Base-by-base conservation (phyloP, 1,140 invertebrate species). In the Drosophila yakuba region DNA sequence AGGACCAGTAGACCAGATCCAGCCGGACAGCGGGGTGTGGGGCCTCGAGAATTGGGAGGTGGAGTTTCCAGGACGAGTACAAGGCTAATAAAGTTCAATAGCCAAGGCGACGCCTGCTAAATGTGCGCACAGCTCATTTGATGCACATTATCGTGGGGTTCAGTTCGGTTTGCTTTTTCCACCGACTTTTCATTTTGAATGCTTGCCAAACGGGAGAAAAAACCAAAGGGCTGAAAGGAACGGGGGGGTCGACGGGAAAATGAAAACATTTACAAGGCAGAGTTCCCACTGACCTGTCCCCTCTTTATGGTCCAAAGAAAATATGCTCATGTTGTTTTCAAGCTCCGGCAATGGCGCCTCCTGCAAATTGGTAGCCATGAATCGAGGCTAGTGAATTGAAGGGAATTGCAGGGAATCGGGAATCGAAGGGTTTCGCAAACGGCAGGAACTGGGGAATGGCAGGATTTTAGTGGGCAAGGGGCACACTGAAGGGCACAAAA, bases 71-170 rank as follows among this genome's bases (percentile, higher is more conserved):
- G 35, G 67, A 57, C 43, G 52, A 56, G 60, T 52, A 82, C 83
- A 77, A 63, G 79, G 79, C 83, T 88, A 86, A 86, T 88, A 86
- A 82, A 86, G 83, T 86, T 86, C 83, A 88, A 86, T 86, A 88
- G 83, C 79, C 83, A 88, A 83, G 78, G 76, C 76, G 84, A 88
- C 83, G 84, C 79, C 83, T 73, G 63, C 80, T 81, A 89, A 88
- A 88, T 89, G 83, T 88, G 84, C 72, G 76, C 83, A 88, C 83
- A 89, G 83, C 83, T 88, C 84, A 88, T 88, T 88, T 88, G 80
- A 89, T 88, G 83, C 84, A 88, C 80, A 88, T 88, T 89, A 88
- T 89, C 79, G 67, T 83, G 83, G 80, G 74, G 77, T 82, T 80
- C 60, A 35, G 60, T 86, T 82, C 58, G 67, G 67, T 75, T 82